Conservation (phyloP, 2,888 invertebrate species). For the Pterostichus madidus region DNA sequence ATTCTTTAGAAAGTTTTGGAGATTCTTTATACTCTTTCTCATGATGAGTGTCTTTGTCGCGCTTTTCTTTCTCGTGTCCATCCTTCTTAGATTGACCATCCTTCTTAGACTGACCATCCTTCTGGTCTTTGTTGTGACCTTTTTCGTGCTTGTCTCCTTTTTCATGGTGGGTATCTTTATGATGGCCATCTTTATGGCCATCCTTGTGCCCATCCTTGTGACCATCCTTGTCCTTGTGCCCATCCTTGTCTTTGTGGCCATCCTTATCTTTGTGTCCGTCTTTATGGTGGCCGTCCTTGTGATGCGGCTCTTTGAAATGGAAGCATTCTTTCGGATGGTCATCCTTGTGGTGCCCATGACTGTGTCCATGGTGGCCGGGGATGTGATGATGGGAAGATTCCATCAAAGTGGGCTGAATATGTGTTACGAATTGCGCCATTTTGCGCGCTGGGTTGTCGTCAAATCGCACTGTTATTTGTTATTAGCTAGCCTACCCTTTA, state of each 20-base stretch:
- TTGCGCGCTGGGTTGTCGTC: constrained; percentile 25
- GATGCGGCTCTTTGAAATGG: neutral
- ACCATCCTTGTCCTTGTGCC: constrained; percentile 71
- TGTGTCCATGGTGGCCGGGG: constrained; percentile 76
- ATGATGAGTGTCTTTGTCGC: constrained; percentile 30
- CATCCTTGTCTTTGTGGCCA: too few species aligned
- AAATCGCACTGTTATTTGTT: constrained; percentile 2
- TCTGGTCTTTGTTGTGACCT: constrained; percentile 71
- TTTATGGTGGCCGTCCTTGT: too few species aligned
- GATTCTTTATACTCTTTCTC: constrained; percentile 71
- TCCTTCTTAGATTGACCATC: constrained; percentile 19
- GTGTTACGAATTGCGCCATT: constrained; percentile 82
- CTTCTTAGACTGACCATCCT: constrained; percentile 19
- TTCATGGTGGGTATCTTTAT: constrained; percentile 72
- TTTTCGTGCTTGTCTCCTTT: constrained; percentile 50
- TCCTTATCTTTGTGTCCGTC: too few species aligned
- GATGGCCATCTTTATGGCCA: constrained; percentile 58
- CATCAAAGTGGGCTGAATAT: constrained; percentile 80
- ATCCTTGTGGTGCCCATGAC: constrained; percentile 72
- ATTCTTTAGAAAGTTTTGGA: constrained; percentile 74
- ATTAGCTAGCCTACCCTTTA: constrained; percentile 17
- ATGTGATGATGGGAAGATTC: constrained; percentile 81
- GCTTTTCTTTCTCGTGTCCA: constrained; percentile 64
- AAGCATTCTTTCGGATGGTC: too few species aligned
- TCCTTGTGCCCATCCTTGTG: constrained; percentile 74